phyloP scores from a whole-genome alignment of 2,797 vertebrate genomes.

The Odontamblyopus rebecca region DNA sequence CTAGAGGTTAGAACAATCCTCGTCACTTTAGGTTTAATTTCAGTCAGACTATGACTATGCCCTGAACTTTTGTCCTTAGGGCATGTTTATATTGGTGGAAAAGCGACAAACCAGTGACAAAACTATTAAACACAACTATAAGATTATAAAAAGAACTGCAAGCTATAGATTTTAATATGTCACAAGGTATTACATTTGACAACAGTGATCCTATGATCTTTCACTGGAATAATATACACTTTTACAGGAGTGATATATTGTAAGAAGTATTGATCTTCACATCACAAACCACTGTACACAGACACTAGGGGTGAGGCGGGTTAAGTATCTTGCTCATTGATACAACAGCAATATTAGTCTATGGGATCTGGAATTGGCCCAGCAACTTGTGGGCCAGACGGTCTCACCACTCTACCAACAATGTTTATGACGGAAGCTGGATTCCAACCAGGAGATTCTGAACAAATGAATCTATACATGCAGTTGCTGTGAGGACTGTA shows the following conservation, averaged over 20 bases:
- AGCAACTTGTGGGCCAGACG: too few species aligned
- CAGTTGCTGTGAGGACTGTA: neutral
- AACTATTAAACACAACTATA: slow-evolving; percentile 9
- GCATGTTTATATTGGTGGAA: slow-evolving; percentile 19
- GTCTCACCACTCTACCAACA: too few species aligned
- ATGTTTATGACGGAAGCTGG: too few species aligned
- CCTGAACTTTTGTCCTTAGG: slow-evolving; percentile 24
- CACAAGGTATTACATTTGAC: neutral
- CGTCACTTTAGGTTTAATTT: slow-evolving; percentile 14
- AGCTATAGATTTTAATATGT: neutral
- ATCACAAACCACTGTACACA: too few species aligned
- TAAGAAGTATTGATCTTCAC: too few species aligned
- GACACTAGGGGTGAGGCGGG: too few species aligned
- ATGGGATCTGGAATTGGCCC: too few species aligned
- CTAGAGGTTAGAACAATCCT: slow-evolving; percentile 11
- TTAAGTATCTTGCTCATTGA: too few species aligned
- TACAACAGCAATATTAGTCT: too few species aligned
- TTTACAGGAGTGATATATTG: too few species aligned
- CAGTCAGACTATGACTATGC: neutral
- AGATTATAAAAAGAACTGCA: neutral
- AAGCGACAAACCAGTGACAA: slow-evolving; percentile 9
- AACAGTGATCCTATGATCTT: neutral
- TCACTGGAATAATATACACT: neutral
- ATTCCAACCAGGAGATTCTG: too few species aligned
- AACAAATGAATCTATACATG: too few species aligned